A percentile compares a stretch with the other conserved stretches of the same genome.
Evolutionary conservation across 2,113 vertebrate species (phyloP).

Genomic region (Prionailurus bengalensis): DNA sequence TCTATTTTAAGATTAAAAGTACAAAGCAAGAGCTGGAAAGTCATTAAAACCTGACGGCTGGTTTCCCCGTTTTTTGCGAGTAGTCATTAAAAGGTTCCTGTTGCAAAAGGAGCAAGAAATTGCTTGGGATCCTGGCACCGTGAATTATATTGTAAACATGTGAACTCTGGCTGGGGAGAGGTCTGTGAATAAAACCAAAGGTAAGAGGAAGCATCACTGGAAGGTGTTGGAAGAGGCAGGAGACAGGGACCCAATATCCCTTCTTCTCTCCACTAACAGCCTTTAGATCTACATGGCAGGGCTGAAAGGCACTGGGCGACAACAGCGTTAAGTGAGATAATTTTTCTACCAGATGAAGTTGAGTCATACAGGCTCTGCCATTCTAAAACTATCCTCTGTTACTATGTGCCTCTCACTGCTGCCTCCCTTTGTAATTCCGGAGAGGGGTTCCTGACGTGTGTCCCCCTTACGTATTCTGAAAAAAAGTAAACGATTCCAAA

Average conservation of each 20-base stretch:
- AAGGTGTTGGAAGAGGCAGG: neutral
- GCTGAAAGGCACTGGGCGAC: neutral
- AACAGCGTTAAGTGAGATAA: neutral
- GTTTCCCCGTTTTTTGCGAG: constrained; percentile 39
- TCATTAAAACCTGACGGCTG: neutral
- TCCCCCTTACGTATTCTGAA: neutral
- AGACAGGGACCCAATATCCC: accelerated
- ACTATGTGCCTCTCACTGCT: accelerated
- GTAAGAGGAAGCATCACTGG: neutral
- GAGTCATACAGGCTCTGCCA: neutral
- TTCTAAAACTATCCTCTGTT: neutral
- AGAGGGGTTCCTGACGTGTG: neutral
- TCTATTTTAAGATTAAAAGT: constrained; percentile 35
- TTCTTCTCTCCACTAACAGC: neutral
- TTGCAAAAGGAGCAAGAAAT: neutral
- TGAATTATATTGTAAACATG: neutral
- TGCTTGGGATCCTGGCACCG: neutral
- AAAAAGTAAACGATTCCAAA: neutral
- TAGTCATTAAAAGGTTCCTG: neutral
- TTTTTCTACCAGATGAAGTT: neutral
- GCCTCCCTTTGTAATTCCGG: neutral
- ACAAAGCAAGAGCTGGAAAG: neutral
- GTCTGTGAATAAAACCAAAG: neutral
- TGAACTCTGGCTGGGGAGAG: too few relatives aligned
- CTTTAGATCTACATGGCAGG: neutral